phyloP scores from a whole-genome alignment of 2,888 invertebrate genomes.

The Ophonus ardosiacus region DNA sequence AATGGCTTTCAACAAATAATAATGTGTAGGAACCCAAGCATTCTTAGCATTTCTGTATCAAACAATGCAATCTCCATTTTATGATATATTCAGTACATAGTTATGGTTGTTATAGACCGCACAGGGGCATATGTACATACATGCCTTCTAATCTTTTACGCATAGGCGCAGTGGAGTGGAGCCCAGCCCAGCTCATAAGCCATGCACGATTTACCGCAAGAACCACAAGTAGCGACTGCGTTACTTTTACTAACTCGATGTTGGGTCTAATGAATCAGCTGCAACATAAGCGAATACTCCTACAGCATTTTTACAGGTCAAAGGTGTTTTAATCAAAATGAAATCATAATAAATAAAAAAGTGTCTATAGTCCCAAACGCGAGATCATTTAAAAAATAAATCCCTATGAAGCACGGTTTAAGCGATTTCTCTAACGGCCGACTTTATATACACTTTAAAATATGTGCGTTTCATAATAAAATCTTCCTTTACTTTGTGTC shows the following conservation, averaged over 20 bases:
- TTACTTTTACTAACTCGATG: background rate
- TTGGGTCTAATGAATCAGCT: background rate
- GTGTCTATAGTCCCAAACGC: too few relatives aligned
- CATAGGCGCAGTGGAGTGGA: background rate
- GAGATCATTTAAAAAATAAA: too few relatives aligned
- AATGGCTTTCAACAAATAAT: background rate
- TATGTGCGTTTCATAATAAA: too few relatives aligned
- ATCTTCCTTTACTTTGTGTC: too few relatives aligned
- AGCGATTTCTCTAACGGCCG: too few relatives aligned
- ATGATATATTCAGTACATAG: constrained; percentile 25
- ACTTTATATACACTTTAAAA: too few relatives aligned
- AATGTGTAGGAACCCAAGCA: background rate
- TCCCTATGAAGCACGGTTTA: too few relatives aligned
- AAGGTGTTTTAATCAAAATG: too few relatives aligned
- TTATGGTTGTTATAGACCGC: constrained; percentile 1
- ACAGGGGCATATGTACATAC: constrained; percentile 2
- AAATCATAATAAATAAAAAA: too few relatives aligned
- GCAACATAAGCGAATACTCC: background rate
- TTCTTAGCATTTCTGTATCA: background rate
- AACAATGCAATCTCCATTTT: background rate
- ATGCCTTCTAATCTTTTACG: constrained; percentile 20
- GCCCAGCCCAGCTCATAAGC: background rate
- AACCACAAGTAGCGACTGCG: constrained; percentile 23
- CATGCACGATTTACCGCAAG: constrained; percentile 14
- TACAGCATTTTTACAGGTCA: background rate